Percentiles rank a stretch among this genome's conserved stretches.
These are phyloP conservation scores for Idris sp. DNA, from an alignment of 1,140 invertebrate genomes.

Conservation along the genomic window DNA sequence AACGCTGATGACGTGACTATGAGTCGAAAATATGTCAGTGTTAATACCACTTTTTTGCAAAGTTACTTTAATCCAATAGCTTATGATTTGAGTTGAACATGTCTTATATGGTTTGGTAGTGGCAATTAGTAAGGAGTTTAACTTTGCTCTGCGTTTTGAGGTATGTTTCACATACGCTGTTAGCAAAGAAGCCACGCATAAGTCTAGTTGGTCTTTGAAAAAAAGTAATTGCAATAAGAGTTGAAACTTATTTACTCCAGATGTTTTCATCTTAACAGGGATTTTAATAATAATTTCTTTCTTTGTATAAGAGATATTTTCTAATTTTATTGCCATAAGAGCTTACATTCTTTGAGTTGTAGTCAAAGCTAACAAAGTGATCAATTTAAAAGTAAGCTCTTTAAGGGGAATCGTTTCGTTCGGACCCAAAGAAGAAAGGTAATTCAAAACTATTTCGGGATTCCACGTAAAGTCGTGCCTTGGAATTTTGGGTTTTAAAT, in stretches of 20 bases:
- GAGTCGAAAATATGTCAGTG: conserved; percentile 41
- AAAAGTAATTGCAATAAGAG: neutral
- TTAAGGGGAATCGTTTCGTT: too few species aligned
- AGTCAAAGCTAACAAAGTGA: too few species aligned
- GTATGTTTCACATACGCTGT: neutral
- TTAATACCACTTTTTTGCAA: conserved; percentile 40
- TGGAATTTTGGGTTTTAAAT: conserved; percentile 1
- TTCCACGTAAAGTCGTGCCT: neutral
- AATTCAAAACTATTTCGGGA: too few species aligned
- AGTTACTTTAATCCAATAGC: conserved; percentile 39
- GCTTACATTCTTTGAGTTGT: too few species aligned
- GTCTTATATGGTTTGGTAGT: conserved; percentile 4
- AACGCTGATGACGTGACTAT: conserved; percentile 24
- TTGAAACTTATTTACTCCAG: neutral
- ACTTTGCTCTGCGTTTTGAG: neutral
- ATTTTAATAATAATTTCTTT: neutral
- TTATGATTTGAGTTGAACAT: conserved; percentile 2
- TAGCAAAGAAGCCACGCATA: conserved; percentile 1
- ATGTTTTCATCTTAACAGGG: conserved; percentile 1
- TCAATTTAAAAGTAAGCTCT: too few species aligned
- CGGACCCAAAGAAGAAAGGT: too few species aligned
- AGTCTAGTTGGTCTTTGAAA: neutral
- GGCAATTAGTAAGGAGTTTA: neutral
- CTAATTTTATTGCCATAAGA: neutral
- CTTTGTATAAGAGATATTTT: neutral